A percentile compares a stretch with the other conserved stretches of the same genome.
phyloP scores from a whole-genome alignment of 2,888 invertebrate genomes.

The Mimachlamys varia region DNA sequence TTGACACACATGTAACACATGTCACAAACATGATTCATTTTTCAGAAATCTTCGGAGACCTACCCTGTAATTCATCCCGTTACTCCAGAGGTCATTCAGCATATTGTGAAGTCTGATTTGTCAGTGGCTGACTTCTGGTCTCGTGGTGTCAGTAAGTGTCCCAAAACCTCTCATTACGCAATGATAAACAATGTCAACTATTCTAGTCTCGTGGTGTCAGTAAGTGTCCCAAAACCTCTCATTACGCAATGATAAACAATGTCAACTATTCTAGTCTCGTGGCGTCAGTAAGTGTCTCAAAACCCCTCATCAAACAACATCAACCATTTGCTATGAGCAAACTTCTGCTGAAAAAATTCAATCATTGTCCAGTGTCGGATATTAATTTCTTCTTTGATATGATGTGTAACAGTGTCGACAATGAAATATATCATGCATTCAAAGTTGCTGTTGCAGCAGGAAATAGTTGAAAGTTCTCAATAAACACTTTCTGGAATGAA shows the following conservation, averaged over 20 bases:
- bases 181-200: neutral
- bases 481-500: too few relatives aligned
- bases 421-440: too few relatives aligned
- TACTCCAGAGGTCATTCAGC: conserved; percentile 54
- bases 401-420: too few relatives aligned
- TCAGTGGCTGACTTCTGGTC: conserved; percentile 47
- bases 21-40: neutral
- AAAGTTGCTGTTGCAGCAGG: too few relatives aligned
- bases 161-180: neutral
- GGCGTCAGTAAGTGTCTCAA: conserved; percentile 37
- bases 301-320: neutral
- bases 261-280: conserved; percentile 41
- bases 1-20: too few relatives aligned
- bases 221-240: neutral
- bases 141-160: conserved; percentile 39
- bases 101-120: conserved; percentile 40
- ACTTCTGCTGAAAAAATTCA: too few relatives aligned
- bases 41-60: conserved; percentile 57
- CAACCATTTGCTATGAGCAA: neutral
- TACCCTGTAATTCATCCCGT: conserved; percentile 62
- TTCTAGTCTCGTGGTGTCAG: conserved; percentile 46
- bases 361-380: too few relatives aligned
- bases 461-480: too few relatives aligned
- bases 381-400: too few relatives aligned
- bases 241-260: neutral